A percentile compares a stretch with the other conserved stretches of the same genome.
These are phyloP conservation scores for Crematogaster levior DNA, from an alignment of 2,888 invertebrate species.

Conservation along the genomic window DNA sequence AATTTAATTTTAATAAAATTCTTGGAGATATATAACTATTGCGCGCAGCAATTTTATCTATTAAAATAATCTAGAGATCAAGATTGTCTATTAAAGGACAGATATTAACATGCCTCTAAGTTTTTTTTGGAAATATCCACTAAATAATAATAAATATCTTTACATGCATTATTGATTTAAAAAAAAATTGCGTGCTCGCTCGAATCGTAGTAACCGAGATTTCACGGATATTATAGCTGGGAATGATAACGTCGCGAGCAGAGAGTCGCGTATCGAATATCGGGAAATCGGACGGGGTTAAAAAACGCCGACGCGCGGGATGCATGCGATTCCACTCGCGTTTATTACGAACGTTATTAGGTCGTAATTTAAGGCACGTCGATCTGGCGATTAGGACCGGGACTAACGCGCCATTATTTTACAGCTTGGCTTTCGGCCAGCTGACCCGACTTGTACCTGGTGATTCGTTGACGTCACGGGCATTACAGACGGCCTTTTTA, in stretches of 20 bases:
- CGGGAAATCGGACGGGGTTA: background rate
- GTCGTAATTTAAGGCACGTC: constrained; percentile 66
- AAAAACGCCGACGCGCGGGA: constrained; percentile 15
- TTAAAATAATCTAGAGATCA: too few species aligned
- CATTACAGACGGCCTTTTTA: constrained; percentile 50
- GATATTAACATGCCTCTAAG: background rate
- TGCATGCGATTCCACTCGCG: constrained; percentile 14
- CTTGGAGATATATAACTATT: background rate
- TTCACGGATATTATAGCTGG: background rate
- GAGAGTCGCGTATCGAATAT: constrained; percentile 18
- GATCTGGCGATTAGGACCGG: constrained; percentile 65
- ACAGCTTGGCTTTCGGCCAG: constrained; percentile 69
- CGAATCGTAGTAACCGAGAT: background rate
- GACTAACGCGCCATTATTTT: constrained; percentile 72
- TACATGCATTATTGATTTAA: background rate
- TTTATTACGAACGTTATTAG: constrained; percentile 60
- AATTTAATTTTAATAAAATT: background rate
- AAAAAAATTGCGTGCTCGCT: background rate
- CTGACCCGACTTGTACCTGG: constrained; percentile 53
- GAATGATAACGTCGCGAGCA: background rate
- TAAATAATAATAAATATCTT: background rate
- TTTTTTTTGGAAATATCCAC: background rate
- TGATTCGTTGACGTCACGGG: constrained; percentile 67
- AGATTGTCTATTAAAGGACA: background rate
- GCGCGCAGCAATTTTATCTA: background rate